Evolutionary conservation across 1,140 invertebrate genomes (phyloP), one percentile per base, ranked within the genome.

Genomic region (Vollenhovia emeryi): DNA sequence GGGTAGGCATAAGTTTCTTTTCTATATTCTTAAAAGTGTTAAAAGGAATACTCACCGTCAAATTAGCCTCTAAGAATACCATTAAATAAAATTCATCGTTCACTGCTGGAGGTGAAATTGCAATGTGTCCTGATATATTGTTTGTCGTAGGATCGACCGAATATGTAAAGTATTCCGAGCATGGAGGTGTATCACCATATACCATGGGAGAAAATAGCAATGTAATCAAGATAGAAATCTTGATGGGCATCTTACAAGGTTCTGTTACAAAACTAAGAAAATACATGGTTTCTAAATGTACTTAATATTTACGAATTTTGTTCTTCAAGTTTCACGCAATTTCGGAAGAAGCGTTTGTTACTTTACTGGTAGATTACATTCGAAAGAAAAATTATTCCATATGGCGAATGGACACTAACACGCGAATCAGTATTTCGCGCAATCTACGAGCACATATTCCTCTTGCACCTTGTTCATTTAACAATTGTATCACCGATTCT

Each of bases 221-320:
- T n/a, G 15, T 27, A 7, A 30, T 18, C 30, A 87, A 69, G 24
- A 87, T 15, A 13, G 55, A 27, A 11, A 78, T 24, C 18, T 48
- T 48, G 2, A 48, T 0, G n/a, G n/a, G n/a, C 87, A 88, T 88
- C 5, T 15, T 18, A 5, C 87, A 21, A 15, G 74, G 13, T 11
- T 64, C 57, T 84, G 30, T 11, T 9, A 36, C 5, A 82, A 48
- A 30, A 0, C 40, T 7, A 36, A 30, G 7, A 13, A 78, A 30
- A 60, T 45, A 33, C 7, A 11, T 33, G 2, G 1, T 52, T 71
- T 52, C n/a, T 11, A 33, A 30, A 43, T n/a, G 27, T 3, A 75
- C n/a, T 36, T 66, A 48, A 50, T 52, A 11, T 33, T 57, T 15
- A 15, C 15, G 6, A 30, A 66, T 59, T n/a, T n/a, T 21, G 2